A percentile compares a stretch with the other conserved stretches of the same genome.
These are phyloP conservation scores for Rhamnusium bicolor DNA, from an alignment of 2,888 invertebrate species.

Conservation along the genomic window DNA sequence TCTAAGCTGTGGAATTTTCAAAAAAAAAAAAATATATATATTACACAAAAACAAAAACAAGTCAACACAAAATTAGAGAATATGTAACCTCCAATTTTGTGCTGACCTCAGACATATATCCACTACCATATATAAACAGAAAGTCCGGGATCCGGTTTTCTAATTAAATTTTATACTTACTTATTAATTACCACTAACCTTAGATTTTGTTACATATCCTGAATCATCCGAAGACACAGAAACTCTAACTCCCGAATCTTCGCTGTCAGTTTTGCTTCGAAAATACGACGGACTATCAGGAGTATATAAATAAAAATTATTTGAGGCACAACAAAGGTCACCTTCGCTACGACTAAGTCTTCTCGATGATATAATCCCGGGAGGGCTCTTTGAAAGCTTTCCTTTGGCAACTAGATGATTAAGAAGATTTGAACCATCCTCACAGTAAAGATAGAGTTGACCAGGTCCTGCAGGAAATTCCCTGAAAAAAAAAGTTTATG, in stretches of 20 bases:
- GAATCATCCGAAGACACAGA: conserved; percentile 68
- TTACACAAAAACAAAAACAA: too few species aligned
- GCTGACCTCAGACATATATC: too few species aligned
- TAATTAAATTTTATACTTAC: too few species aligned
- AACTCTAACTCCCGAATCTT: conserved; percentile 67
- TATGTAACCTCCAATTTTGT: too few species aligned
- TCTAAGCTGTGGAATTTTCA: too few species aligned
- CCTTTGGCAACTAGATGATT: conserved; percentile 71
- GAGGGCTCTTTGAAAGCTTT: conserved; percentile 63
- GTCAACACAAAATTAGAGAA: too few species aligned
- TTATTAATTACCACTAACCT: conserved; percentile 57
- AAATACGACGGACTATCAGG: conserved; percentile 64
- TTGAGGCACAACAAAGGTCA: conserved; percentile 66
- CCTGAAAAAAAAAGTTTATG: conserved; percentile 60
- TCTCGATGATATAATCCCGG: conserved; percentile 32
- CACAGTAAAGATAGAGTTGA: conserved; percentile 72
- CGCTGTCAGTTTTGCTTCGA: conserved; percentile 64
- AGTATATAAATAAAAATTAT: conserved; percentile 45
- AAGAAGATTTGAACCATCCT: conserved; percentile 70
- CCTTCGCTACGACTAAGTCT: conserved; percentile 73
- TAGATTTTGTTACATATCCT: conserved; percentile 61
- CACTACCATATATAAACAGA: too few species aligned
- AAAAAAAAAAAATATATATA: too few species aligned
- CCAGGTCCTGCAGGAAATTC: conserved; percentile 74
- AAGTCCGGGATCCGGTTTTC: too few species aligned